Conservation (phyloP, 2,888 invertebrate genomes). For the Spisula solida region DNA sequence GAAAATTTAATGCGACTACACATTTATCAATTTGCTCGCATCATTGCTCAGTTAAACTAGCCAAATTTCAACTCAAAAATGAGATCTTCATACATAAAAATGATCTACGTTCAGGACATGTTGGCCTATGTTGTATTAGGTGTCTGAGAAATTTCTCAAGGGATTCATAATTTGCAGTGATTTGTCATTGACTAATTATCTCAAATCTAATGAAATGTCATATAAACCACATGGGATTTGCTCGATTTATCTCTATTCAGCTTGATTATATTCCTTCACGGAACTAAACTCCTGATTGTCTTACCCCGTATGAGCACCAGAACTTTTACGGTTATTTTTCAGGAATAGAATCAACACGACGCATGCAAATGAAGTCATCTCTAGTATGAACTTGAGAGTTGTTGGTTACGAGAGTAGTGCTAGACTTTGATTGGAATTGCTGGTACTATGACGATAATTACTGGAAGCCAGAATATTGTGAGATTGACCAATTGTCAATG, state of each 20-base stretch:
- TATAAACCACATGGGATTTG: slow-evolving; percentile 43
- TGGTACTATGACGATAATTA: neutral
- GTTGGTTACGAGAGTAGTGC: neutral
- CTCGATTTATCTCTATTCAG: slow-evolving; percentile 46
- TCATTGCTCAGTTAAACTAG: neutral
- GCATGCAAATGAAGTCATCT: slow-evolving; percentile 49
- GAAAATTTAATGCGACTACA: neutral
- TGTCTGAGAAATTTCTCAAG: slow-evolving; percentile 31
- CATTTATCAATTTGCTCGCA: neutral
- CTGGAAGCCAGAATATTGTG: neutral
- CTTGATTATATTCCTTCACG: slow-evolving; percentile 24
- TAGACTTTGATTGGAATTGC: slow-evolving; percentile 4
- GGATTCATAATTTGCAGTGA: slow-evolving; percentile 53
- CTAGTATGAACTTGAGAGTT: neutral
- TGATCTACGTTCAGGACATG: slow-evolving; percentile 25
- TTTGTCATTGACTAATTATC: slow-evolving; percentile 58
- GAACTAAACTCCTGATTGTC: slow-evolving; percentile 29
- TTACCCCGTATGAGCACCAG: neutral
- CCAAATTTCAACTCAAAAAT: slow-evolving; percentile 1
- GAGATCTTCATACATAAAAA: slow-evolving; percentile 30
- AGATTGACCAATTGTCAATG: neutral
- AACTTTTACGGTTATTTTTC: neutral
- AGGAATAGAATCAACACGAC: slow-evolving; percentile 10
- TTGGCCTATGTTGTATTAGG: slow-evolving; percentile 28
- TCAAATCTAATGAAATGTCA: slow-evolving; percentile 46